Evolutionary conservation across 2,888 invertebrate species (phyloP), one percentile per base, ranked within the genome.

Genomic region (Malacosoma neustria): DNA sequence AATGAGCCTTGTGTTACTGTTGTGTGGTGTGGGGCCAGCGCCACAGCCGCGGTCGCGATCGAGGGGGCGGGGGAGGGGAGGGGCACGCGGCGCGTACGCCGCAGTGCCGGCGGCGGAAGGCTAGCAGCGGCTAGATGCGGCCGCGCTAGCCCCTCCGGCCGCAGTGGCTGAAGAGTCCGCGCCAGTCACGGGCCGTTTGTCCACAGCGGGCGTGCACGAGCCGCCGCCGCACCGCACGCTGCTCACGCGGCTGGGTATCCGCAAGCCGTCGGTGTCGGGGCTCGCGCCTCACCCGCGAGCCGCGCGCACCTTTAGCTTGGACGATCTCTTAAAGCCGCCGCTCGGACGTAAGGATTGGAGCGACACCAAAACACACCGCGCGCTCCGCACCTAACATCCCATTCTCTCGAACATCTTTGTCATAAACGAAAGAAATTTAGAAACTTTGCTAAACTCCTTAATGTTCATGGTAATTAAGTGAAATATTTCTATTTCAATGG

Each of bases 211-310:
- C 46, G 66, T 61, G 54, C 77, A 75, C 49, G 75, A 81, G 59
- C 65, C 53, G 79, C 68, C 87, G 87, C 61, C 88, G 87, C 72
- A 67, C 60, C 89, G 92, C 61, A 91, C 92, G 61, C 89, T 93
- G 72, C 91, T 94, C 79, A 91, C 92, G 85, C 91, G 93, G 87
- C 90, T 93, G 87, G 93, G 93, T 90, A 92, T 93, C 87, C 91
- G 93, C 88, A 94, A 93, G 91, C 92, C 93, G 85, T 93, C 93
- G 79, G 90, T 93, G 87, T 89, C 93, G 85, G 92, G 92, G 87
- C 90, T 92, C 85, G 90, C 92, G 89, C 88, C 90, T 84, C 77
- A 67, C 87, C 89, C 89, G 77, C 87, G 89, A 62, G 89, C 92
- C 79, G 91, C 91, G 77, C 89, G 93, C 87, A 93, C 93, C 77